Percentiles rank a stretch among this genome's conserved stretches.
Conservation (phyloP, 2,888 invertebrate genomes). For the Agelastica alni region DNA sequence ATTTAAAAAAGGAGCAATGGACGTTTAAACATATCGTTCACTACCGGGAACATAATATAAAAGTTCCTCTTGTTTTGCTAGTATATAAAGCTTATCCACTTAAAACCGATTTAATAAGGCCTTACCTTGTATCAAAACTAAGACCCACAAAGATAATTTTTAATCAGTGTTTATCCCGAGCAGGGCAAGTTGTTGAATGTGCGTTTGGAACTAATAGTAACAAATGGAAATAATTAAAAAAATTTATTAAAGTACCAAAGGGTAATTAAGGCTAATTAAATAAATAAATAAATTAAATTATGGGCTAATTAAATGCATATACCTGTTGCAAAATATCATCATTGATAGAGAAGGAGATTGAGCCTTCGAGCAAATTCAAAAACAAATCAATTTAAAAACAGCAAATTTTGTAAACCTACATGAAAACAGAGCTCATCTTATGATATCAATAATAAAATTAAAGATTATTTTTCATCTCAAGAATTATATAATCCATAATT, state of each 20-base stretch:
- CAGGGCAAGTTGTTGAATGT: too few species aligned
- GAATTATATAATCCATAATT: constrained; percentile 16
- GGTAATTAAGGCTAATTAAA: too few species aligned
- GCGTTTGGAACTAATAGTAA: too few species aligned
- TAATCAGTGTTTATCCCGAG: too few species aligned
- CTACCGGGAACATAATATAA: background rate
- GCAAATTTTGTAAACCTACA: constrained; percentile 18
- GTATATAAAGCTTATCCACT: too few species aligned
- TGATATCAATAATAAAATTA: constrained; percentile 21
- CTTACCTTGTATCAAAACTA: too few species aligned
- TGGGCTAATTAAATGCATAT: constrained; percentile 26
- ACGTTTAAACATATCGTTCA: background rate
- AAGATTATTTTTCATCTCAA: constrained; percentile 19
- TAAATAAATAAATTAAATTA: constrained; percentile 16
- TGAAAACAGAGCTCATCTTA: constrained; percentile 21
- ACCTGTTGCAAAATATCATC: constrained; percentile 27
- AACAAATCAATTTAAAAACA: constrained; percentile 13
- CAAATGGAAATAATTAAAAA: constrained; percentile 24
- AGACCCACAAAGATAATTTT: too few species aligned
- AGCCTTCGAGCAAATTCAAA: constrained; percentile 16
- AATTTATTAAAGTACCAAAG: constrained; percentile 26
- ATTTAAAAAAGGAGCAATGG: constrained; percentile 17
- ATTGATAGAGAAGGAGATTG: constrained; percentile 30
- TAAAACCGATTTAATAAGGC: too few species aligned
- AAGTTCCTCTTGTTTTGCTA: background rate